phyloP scores from a whole-genome alignment of 2,888 invertebrate genomes.

The Spilosoma lubricipeda region DNA sequence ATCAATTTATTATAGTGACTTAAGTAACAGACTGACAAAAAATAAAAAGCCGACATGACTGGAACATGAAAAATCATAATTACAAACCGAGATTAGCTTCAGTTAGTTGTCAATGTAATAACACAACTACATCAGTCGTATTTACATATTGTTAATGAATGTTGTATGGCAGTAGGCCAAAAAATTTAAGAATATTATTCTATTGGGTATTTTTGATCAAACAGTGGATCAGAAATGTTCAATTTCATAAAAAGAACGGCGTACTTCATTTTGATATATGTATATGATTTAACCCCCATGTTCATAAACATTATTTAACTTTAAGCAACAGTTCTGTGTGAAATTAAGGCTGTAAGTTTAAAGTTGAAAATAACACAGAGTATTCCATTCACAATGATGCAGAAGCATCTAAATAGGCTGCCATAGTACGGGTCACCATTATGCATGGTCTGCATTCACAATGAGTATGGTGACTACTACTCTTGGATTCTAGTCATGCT shows the following conservation, averaged over 20 bases:
- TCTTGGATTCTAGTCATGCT: too few relatives aligned
- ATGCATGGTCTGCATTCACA: too few relatives aligned
- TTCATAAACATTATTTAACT: not conserved
- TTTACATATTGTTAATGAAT: slow-evolving; percentile 2
- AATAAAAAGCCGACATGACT: not conserved
- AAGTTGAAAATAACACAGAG: too few relatives aligned
- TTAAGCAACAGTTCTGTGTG: not conserved
- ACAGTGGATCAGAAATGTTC: not conserved
- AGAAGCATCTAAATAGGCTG: too few relatives aligned
- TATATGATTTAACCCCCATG: too few relatives aligned
- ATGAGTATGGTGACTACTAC: too few relatives aligned
- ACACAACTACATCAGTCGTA: not conserved
- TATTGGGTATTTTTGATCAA: not conserved
- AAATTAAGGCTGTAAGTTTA: too few relatives aligned
- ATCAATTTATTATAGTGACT: not conserved
- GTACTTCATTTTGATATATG: not conserved
- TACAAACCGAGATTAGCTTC: not conserved
- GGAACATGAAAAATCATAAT: not conserved
- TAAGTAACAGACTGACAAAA: not conserved
- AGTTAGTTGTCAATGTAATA: not conserved
- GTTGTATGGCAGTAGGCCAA: not conserved
- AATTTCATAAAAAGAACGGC: not conserved
- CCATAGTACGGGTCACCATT: too few relatives aligned
- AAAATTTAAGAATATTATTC: not conserved
- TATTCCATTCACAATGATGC: too few relatives aligned